Base-by-base conservation (phyloP, 2,888 invertebrate genomes). In the Zeuzera pyrina region DNA sequence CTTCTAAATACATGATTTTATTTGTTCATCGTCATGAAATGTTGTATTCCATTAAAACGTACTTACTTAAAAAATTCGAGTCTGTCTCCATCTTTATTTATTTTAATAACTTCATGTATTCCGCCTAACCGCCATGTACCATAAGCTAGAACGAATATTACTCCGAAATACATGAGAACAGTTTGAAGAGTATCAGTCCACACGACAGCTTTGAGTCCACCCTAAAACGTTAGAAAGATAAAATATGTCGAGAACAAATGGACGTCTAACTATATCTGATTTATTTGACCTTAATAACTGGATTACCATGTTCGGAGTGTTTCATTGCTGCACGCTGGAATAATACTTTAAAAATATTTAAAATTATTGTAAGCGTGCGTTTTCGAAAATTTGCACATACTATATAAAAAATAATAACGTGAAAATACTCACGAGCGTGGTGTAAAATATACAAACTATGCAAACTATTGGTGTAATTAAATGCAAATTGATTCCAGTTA, bases 391-490 rank as follows among this genome's bases (percentile, higher is more conserved):
- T n/a, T n/a, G n/a, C n/a, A n/a, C n/a, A n/a, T n/a, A n/a, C n/a
- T n/a, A n/a, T n/a, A n/a, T n/a, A n/a, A n/a, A n/a, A n/a, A n/a
- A n/a, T n/a, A n/a, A n/a, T n/a, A n/a, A n/a, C n/a, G n/a, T n/a
- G n/a, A n/a, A n/a, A n/a, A 36, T 54, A 85, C 90, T 89, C 79
- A 93, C 94, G 66, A 94, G 66, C 38, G 94, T 92, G 1, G 96
- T 97, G 71, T 97, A 97, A 74, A 96, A 94, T 45, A 94, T 95
- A 76, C 94, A 94, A n/a, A 94, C 92, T 21, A 91, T 70, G 64
- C 93, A 93, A 2, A 94, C 92, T 13, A 92, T 85, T 0, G 91
- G 88, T 7, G 93, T 91, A 15, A 93, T 89, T 42, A 91, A 72
- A 73, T 94, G 93, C 15, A 94, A 79, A 49, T 91, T 89, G 37